These are phyloP conservation scores for Lordiphosa mommai DNA, from an alignment of 1,140 invertebrate species.

Conservation along the genomic window DNA sequence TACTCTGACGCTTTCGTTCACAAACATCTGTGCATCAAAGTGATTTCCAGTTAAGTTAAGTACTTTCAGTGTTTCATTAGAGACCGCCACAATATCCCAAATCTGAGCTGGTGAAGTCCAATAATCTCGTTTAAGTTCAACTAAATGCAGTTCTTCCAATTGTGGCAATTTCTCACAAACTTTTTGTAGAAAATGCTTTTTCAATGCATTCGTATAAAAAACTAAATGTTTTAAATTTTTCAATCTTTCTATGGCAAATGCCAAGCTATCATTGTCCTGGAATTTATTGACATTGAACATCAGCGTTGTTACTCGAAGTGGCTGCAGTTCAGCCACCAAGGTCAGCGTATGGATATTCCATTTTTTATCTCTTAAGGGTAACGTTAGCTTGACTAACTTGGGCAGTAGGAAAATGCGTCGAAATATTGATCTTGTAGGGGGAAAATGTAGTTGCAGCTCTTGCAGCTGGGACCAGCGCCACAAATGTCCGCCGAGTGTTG, in stretches of 20 bases:
- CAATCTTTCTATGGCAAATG: conserved; percentile 8
- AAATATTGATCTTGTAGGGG: conserved; percentile 25
- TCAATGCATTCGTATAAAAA: conserved; percentile 45
- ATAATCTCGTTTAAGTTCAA: conserved; percentile 31
- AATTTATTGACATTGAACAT: conserved; percentile 40
- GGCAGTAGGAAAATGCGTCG: conserved; percentile 16
- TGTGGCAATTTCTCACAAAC: conserved; percentile 17
- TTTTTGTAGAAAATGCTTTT: conserved; percentile 4
- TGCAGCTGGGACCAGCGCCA: conserved; percentile 21
- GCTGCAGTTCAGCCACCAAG: conserved; percentile 3
- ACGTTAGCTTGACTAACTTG: conserved; percentile 31
- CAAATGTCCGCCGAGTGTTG: conserved; percentile 30
- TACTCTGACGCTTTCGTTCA: too few species aligned
- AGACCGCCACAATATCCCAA: conserved; percentile 20
- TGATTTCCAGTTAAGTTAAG: conserved; percentile 26
- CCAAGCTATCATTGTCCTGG: conserved; percentile 23
- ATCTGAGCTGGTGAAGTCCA: conserved; percentile 21
- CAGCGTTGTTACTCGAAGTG: conserved; percentile 22
- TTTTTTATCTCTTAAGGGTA: conserved; percentile 5
- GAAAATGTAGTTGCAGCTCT: conserved; percentile 26
- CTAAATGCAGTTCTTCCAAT: conserved; percentile 38
- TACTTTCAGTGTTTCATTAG: conserved; percentile 1
- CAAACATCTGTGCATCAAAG: too few species aligned
- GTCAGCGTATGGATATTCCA: neutral
- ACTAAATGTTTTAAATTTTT: conserved; percentile 30